Conservation (phyloP, 2,888 invertebrate genomes). For the Mylabris sibirica region DNA sequence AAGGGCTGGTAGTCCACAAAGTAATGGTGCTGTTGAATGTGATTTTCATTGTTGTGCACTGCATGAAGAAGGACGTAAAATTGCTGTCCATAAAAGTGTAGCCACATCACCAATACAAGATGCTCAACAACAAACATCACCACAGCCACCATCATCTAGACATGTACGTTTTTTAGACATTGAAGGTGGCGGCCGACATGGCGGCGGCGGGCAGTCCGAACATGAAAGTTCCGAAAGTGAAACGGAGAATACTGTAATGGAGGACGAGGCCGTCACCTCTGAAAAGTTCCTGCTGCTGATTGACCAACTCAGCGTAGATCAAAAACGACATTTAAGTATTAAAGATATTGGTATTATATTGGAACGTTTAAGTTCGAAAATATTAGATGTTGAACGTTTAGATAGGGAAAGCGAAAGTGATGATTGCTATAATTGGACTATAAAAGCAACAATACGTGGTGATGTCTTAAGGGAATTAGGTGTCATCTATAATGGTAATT, state of each 20-base stretch:
- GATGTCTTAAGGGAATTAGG: constrained; percentile 90
- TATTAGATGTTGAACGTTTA: constrained; percentile 90
- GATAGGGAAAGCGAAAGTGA: constrained; percentile 92
- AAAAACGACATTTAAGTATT: constrained; percentile 90
- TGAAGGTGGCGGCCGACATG: constrained; percentile 64
- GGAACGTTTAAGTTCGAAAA: constrained; percentile 90
- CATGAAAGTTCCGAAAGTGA: constrained; percentile 92
- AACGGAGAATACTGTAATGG: constrained; percentile 91
- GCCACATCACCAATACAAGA: constrained; percentile 89
- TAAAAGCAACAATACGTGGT: constrained; percentile 92
- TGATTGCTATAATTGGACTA: constrained; percentile 96
- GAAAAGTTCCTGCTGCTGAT: constrained; percentile 92
- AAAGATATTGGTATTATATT: constrained; percentile 95
- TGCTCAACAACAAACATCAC: constrained; percentile 60
- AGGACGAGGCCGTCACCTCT: constrained; percentile 87
- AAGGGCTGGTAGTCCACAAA: constrained; percentile 72
- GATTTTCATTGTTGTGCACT: constrained; percentile 96
- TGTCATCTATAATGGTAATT: constrained; percentile 94
- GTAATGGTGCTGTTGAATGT: constrained; percentile 75
- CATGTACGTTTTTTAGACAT: constrained; percentile 89
- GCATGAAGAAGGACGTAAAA: constrained; percentile 91
- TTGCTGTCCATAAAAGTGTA: constrained; percentile 90
- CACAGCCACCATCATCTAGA: constrained; percentile 69
- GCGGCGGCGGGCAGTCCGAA: constrained; percentile 64
- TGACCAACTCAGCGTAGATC: constrained; percentile 91